Percentiles rank a stretch among this genome's conserved stretches.
phyloP scores from a whole-genome alignment of 2,797 vertebrate species.

The Gallinago nigripennis region DNA sequence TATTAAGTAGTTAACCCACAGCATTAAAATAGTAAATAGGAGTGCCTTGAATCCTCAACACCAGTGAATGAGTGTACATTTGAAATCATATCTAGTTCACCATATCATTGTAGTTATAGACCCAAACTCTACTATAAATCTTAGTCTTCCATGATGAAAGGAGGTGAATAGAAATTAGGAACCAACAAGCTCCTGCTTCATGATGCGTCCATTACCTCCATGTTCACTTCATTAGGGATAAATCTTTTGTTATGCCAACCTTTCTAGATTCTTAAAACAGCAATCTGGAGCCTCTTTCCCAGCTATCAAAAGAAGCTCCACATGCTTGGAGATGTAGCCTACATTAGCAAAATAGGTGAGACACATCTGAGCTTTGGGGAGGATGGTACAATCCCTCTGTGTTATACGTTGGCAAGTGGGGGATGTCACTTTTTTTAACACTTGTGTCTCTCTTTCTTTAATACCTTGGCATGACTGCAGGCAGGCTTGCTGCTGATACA shows the following conservation, averaged over 20 bases:
- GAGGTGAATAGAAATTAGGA: neutral
- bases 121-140: neutral
- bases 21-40: neutral
- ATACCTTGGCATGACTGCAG: neutral
- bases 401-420: neutral
- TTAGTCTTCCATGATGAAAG: neutral
- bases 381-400: neutral
- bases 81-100: neutral
- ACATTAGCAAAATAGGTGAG: neutral
- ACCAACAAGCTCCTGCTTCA: neutral
- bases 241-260: neutral
- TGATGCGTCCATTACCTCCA: neutral
- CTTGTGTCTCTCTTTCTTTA: neutral
- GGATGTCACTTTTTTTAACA: neutral
- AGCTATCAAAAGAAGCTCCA: neutral
- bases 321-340: neutral
- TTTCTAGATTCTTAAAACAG: neutral
- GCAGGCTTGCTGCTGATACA: neutral
- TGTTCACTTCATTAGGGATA: neutral
- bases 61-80: accelerated
- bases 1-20: neutral
- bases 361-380: neutral
- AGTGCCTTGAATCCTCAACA: neutral
- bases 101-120: neutral
- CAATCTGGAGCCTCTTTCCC: neutral